Evolutionary conservation across 2,888 invertebrate species (phyloP), one percentile per base, ranked within the genome.

Genomic region (Seira sanloemensis): DNA sequence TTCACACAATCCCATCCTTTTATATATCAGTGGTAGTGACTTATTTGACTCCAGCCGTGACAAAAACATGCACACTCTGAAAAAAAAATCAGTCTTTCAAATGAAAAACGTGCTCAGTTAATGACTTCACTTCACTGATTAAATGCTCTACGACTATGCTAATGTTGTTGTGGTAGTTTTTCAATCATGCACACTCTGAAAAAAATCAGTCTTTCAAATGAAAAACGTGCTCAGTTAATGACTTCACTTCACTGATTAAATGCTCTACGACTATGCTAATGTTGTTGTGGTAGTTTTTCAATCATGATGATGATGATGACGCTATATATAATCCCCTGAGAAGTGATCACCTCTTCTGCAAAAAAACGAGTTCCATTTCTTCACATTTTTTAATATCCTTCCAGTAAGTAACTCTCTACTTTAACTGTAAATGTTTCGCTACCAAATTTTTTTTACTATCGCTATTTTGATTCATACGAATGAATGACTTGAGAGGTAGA

Each of bases 1-100:
- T 74, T 74, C 67, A 80, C 37, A 37, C 37, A 37, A 12, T 37
- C 37, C 12, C 37, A 37, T 37, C 12, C 37, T 37, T 37, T 37
- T 37, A n/a, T 37, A 37, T 37, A 37, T 37, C 5, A 37, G 5
- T 37, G 12, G 37, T 37, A 37, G 5, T 7, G 37, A 7, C 37
- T 7, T 7, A 37, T 37, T 12, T 37, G 12, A 37, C 12, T 12
- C 37, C 4, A 37, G 4, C 37, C 37, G 4, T 12, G 37, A 37
- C 37, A 37, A 37, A 37, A 37, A 37, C 5, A 37, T 7, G 37
- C 37, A 37, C 37, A 37, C 12, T 12, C 4, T 37, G 5, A 37
- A 4, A 37, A 37, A 37, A 37, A 37, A 37, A 37, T 37, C 5
- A 37, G 4, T 37, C 4, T 37, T 37, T 37, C 37, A 12, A 37